Conservation (phyloP, 2,113 vertebrate genomes). For the Megalops atlanticus region DNA sequence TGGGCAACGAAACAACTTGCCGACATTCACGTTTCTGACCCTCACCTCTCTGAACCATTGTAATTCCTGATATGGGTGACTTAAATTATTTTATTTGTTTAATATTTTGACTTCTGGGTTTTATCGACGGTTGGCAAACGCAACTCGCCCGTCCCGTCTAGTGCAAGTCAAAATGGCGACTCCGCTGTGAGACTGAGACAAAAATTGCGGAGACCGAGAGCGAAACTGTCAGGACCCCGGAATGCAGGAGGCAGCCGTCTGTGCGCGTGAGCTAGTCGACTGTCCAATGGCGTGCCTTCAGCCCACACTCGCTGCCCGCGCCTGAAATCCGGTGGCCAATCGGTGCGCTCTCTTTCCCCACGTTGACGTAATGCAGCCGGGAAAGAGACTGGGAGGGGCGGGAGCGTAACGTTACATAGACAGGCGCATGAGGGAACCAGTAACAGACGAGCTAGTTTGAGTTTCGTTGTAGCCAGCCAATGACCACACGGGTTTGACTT, state of each 20-base stretch:
- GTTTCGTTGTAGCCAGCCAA: conserved; percentile 31
- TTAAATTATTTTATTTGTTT: too few species aligned
- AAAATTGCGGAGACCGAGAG: neutral
- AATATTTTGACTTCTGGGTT: too few species aligned
- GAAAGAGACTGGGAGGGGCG: conserved; percentile 22
- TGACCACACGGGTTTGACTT: conserved; percentile 30
- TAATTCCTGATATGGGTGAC: too few species aligned
- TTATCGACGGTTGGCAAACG: too few species aligned
- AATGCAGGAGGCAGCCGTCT: conserved; percentile 30
- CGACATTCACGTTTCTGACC: too few species aligned
- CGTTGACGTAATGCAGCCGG: conserved; percentile 62
- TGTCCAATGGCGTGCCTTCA: conserved; percentile 58
- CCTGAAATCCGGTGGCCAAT: conserved; percentile 56
- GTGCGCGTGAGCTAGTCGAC: conserved; percentile 56
- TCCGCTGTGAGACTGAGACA: neutral
- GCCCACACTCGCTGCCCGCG: conserved; percentile 57
- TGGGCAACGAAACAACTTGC: too few species aligned
- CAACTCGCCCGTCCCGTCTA: neutral
- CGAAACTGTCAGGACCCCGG: conserved; percentile 17
- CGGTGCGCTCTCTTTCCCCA: conserved; percentile 35
- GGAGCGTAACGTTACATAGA: conserved; percentile 16
- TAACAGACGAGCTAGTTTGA: conserved; percentile 8
- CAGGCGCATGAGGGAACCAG: conserved; percentile 30
- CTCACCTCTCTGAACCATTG: too few species aligned
- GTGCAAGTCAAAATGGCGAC: neutral